Conservation (phyloP, 2,888 invertebrate genomes). For the Caenorhabditis zanzibari region DNA sequence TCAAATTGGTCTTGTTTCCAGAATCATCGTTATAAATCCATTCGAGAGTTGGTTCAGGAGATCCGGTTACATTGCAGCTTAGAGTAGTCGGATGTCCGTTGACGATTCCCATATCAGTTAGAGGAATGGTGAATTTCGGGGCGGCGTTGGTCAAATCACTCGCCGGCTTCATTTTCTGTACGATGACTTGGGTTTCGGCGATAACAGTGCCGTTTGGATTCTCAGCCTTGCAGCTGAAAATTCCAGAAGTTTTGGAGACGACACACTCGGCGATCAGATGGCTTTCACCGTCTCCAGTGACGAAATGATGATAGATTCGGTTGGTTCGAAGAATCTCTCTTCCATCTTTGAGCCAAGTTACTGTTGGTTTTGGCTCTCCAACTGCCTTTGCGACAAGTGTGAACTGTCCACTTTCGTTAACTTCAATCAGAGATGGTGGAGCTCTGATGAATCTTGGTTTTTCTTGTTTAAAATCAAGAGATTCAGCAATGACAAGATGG, state of each 20-base stretch:
- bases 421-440: slow-evolving; percentile 75
- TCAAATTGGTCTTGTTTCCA: slow-evolving; percentile 68
- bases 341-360: slow-evolving; percentile 82
- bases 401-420: slow-evolving; percentile 76
- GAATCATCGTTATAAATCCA: slow-evolving; percentile 78
- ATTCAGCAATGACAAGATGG: slow-evolving; percentile 79
- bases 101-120: slow-evolving; percentile 76
- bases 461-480: slow-evolving; percentile 62
- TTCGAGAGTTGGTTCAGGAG: slow-evolving; percentile 75
- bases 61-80: slow-evolving; percentile 74
- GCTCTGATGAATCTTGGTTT: slow-evolving; percentile 76
- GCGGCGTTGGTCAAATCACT: slow-evolving; percentile 52
- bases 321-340: slow-evolving; percentile 75
- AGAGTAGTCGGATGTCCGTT: slow-evolving; percentile 76
- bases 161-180: slow-evolving; percentile 59
- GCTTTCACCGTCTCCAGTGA: slow-evolving; percentile 77
- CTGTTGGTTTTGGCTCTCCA: slow-evolving; percentile 75
- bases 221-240: slow-evolving; percentile 84
- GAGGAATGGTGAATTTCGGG: slow-evolving; percentile 73
- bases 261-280: slow-evolving; percentile 77
- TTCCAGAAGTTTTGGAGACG: slow-evolving; percentile 83
- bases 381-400: slow-evolving; percentile 76
- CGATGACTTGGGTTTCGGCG: slow-evolving; percentile 74
- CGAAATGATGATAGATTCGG: slow-evolving; percentile 70
- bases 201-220: slow-evolving; percentile 84